Evolutionary conservation across 2,113 vertebrate genomes (phyloP), one percentile per base, ranked within the genome.

Genomic region (Thamnaconus septentrionalis): DNA sequence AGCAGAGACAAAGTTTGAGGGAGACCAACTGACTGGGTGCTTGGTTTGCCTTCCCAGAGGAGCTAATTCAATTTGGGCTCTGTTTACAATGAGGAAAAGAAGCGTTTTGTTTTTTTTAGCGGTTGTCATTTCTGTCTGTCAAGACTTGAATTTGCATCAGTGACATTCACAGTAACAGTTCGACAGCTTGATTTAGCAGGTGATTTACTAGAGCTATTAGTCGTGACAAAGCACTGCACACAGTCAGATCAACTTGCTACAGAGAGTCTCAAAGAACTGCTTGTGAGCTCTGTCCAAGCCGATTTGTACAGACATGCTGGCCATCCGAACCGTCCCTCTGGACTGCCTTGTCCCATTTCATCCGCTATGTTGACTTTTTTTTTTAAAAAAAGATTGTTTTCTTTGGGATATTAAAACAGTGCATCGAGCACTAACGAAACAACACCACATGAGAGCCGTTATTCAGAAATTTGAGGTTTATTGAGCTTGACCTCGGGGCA

Each of bases 11-110:
- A 58, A 51, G 60, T 41, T 69, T 31, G 42, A 65, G 5, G 3
- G 67, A 59, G 50, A 63, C 61, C 60, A 61, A 73, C 9, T 57
- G 50, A 73, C 64, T 76, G 60, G 31, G 55, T 46, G 78, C 54
- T 8, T 10, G 5, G 57, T 74, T 59, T 78, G 56, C 31, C 55
- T 68, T 82, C 78, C 72, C 68, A 73, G 5, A 44, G 42, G 18
- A 51, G 72, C 59, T 68, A 73, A 65, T n/a, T 66, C 59, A 68
- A 50, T 81, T 69, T 4, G 58, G 56, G 54, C 50, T 72, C 8
- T 71, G 43, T 80, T 83, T 78, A 75, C 66, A 69, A 48, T 68
- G 65, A 61, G 69, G 59, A 44, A 73, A 71, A 73, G 46, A 61
- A 55, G 70, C 80, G 64, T 40, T 5, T 12, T 65, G 67, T 63